These are phyloP conservation scores for Elephas maximus DNA, from an alignment of 2,113 vertebrate species.

Conservation along the genomic window DNA sequence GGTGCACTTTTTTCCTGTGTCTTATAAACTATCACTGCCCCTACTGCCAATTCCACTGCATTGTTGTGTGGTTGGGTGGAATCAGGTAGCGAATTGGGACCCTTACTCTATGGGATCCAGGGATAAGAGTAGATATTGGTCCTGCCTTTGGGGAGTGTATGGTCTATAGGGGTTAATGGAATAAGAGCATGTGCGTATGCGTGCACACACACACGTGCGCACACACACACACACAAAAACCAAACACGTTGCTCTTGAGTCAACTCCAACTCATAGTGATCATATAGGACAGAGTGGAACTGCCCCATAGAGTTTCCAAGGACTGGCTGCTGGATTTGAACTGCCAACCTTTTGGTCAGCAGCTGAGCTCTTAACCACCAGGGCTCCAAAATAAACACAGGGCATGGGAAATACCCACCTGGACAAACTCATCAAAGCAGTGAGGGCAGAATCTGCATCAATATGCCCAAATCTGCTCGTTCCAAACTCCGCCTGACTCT, in stretches of 20 bases:
- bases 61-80: background rate
- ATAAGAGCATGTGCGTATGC: no score
- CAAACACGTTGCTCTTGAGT: no score
- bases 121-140: background rate
- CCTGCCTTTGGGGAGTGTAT: background rate
- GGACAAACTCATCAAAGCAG: background rate
- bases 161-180: background rate
- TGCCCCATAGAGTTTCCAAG: no score
- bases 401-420: background rate
- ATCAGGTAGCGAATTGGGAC: background rate
- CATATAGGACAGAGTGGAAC: no score
- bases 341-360: no score
- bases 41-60: accelerated
- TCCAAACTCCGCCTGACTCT: background rate
- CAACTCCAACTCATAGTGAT: no score
- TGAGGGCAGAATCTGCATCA: background rate
- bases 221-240: no score
- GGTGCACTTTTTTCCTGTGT: background rate
- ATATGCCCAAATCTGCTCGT: background rate
- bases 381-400: no score
- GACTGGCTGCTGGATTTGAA: no score
- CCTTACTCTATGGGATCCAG: accelerated
- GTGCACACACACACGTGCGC: no score
- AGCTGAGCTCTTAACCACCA: no score
- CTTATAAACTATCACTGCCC: no score